A percentile compares a stretch with the other conserved stretches of the same genome.
Conservation (phyloP, 2,888 invertebrate genomes). For the Dynastes hyllus region DNA sequence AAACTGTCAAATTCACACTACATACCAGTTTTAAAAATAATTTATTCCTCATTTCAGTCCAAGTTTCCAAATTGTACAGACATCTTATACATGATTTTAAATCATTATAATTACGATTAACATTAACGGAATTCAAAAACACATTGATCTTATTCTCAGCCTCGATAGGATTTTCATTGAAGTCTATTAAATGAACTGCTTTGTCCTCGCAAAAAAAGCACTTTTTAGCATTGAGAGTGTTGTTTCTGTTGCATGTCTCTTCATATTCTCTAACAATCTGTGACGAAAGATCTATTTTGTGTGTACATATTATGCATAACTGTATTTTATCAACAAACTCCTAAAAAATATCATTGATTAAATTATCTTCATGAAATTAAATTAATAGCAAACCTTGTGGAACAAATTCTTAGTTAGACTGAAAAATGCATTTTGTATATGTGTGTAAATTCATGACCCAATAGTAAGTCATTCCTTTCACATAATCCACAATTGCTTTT, state of each 20-base stretch:
- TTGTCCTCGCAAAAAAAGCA: conserved; percentile 54
- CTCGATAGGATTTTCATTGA: conserved; percentile 51
- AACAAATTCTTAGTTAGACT: conserved; percentile 37
- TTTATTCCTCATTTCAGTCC: conserved; percentile 32
- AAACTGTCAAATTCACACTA: neutral
- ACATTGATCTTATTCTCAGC: conserved; percentile 44
- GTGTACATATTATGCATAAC: conserved; percentile 51
- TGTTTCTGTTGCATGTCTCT: conserved; percentile 48
- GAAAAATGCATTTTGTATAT: conserved; percentile 51
- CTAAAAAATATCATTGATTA: conserved; percentile 49
- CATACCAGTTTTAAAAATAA: conserved; percentile 37
- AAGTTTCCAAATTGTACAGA: conserved; percentile 49
- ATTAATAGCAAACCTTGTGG: conserved; percentile 41
- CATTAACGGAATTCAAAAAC: conserved; percentile 52
- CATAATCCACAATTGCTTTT: conserved; percentile 38
- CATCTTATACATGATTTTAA: conserved; percentile 52
- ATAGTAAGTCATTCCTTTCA: neutral
- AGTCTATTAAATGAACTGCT: conserved; percentile 34
- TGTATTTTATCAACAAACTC: conserved; percentile 18
- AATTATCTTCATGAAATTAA: neutral
- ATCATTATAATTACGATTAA: conserved; percentile 38
- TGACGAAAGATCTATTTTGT: conserved; percentile 49
- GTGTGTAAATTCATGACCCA: conserved; percentile 5
- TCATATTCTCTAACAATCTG: conserved; percentile 51
- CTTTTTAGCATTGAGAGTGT: conserved; percentile 2